Percentiles rank a stretch among this genome's conserved stretches.
Conservation (phyloP, 30 jellyfish, hydroid and myxozoan species). For the Haliclystus octoradiatus region DNA sequence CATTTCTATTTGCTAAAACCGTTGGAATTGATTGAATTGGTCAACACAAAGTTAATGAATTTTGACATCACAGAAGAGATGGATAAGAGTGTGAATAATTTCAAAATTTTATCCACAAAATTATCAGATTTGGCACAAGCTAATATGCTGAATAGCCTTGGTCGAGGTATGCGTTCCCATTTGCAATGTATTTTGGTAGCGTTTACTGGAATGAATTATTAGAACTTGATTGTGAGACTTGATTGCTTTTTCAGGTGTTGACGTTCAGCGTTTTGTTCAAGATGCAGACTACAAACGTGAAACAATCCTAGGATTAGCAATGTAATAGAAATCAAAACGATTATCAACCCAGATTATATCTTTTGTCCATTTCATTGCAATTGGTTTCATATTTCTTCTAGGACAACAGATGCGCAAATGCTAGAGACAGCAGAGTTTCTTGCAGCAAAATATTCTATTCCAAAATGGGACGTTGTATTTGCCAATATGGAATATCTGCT, state of each 20-base stretch:
- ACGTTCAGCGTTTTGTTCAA: conserved; percentile 56
- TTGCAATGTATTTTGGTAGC: not conserved
- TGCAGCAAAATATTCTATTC: conserved; percentile 78
- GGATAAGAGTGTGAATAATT: too few species aligned
- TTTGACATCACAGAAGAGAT: too few species aligned
- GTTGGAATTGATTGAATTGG: too few species aligned
- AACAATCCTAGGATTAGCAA: conserved; percentile 92
- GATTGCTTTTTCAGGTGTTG: conserved; percentile 48
- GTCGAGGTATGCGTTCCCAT: conserved; percentile 45
- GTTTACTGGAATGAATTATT: not conserved
- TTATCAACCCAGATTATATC: too few species aligned
- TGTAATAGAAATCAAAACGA: too few species aligned
- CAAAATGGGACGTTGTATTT: conserved; percentile 78
- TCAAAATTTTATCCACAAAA: too few species aligned
- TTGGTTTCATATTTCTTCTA: not conserved
- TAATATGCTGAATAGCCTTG: conserved; percentile 51
- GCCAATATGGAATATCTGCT: conserved; percentile 73
- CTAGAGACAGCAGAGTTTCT: conserved; percentile 43
- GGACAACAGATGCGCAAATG: conserved; percentile 72
- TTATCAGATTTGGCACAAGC: conserved; percentile 84
- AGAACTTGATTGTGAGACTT: not conserved
- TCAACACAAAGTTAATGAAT: too few species aligned
- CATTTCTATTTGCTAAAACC: too few species aligned
- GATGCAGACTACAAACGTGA: conserved; percentile 82
- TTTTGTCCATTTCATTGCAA: too few species aligned